These are phyloP conservation scores for Ciconia boyciana DNA, from an alignment of 2,113 vertebrate genomes.

Conservation along the genomic window DNA sequence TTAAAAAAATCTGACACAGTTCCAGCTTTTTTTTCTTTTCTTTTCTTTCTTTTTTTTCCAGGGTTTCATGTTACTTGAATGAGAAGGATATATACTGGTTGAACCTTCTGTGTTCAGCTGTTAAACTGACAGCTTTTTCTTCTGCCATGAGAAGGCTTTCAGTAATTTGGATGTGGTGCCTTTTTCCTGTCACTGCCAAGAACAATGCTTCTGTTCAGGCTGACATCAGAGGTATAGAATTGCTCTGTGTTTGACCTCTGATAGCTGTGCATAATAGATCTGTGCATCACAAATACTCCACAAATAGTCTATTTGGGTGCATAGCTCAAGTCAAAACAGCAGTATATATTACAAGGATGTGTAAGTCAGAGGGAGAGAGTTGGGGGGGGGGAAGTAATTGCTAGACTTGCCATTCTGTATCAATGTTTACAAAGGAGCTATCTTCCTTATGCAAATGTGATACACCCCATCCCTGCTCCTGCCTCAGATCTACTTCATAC, in stretches of 20 bases:
- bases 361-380: constrained; percentile 29
- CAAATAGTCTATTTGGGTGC: constrained; percentile 30
- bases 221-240: constrained; percentile 39
- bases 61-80: constrained; percentile 71
- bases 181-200: constrained; percentile 38
- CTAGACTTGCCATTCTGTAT: constrained; percentile 32
- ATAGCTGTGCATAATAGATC: constrained; percentile 51
- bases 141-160: constrained; percentile 66
- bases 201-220: constrained; percentile 39
- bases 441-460: constrained; percentile 36
- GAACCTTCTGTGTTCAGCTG: constrained; percentile 66
- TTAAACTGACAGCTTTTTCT: constrained; percentile 70
- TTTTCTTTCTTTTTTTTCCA: not conserved
- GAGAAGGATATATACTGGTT: constrained; percentile 50
- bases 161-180: constrained; percentile 25
- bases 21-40: not conserved
- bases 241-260: constrained; percentile 46
- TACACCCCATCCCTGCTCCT: not conserved
- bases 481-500: not conserved
- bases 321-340: constrained; percentile 12
- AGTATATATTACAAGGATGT: constrained; percentile 39
- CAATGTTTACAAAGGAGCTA: constrained; percentile 33
- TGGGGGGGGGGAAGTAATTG: not conserved
- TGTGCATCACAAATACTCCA: constrained; percentile 13
- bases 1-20: constrained; percentile 55